These are phyloP conservation scores for Trididemnum clinides DNA, from an alignment of 23 tunicate species.

Conservation along the genomic window DNA sequence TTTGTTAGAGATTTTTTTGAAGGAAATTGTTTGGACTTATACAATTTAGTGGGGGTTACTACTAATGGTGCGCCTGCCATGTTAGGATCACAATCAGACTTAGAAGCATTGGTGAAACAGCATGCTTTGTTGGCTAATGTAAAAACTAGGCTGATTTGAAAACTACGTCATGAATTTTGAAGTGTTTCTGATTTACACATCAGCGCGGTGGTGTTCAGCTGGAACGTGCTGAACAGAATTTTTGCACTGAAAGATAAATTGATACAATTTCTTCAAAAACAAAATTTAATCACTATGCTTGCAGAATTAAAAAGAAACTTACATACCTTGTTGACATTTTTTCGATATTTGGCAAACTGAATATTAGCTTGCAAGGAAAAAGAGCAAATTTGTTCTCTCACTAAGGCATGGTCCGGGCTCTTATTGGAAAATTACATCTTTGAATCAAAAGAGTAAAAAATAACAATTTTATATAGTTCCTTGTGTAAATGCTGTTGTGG, in stretches of 20 bases:
- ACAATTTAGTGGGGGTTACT: background rate
- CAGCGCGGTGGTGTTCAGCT: background rate
- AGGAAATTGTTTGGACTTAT: background rate
- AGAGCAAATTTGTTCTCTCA: background rate
- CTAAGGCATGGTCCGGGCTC: background rate
- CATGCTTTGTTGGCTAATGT: background rate
- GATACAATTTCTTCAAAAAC: too few species aligned
- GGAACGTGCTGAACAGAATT: background rate
- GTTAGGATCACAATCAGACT: too few species aligned
- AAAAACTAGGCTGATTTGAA: background rate
- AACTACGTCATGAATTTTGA: background rate
- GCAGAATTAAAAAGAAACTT: background rate
- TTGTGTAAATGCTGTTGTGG: background rate
- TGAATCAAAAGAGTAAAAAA: background rate
- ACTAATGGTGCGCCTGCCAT: too few species aligned
- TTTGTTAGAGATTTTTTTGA: background rate
- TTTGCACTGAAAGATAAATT: background rate
- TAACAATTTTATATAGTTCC: background rate
- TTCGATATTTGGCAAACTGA: too few species aligned
- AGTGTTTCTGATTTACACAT: background rate
- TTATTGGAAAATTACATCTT: background rate
- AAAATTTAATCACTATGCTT: background rate
- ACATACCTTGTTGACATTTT: background rate
- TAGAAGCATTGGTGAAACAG: background rate
- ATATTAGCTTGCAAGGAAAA: background rate